Percentiles rank a stretch among this genome's conserved stretches.
Evolutionary conservation across 1,140 invertebrate genomes (phyloP).

Genomic region (Hormaphis cornu): DNA sequence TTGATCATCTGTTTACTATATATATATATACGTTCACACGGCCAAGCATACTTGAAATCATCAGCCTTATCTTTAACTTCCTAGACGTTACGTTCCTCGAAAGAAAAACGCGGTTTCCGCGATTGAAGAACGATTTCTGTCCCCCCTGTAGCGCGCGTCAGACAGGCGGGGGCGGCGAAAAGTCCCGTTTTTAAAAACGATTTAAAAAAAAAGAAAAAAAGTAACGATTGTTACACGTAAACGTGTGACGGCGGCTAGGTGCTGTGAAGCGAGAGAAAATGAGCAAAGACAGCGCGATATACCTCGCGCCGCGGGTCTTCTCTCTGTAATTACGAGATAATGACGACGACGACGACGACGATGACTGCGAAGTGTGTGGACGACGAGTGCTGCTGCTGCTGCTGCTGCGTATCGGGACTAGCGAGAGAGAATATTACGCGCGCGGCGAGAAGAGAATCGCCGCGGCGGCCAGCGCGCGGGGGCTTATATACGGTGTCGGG

Average conservation of each 20-base stretch:
- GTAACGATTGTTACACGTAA: constrained; percentile 20
- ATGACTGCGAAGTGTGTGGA: too few species aligned
- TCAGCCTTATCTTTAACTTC: too few species aligned
- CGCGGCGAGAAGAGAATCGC: not conserved
- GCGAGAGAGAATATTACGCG: constrained; percentile 21
- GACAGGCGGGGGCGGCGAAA: not conserved
- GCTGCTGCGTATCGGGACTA: constrained; percentile 17
- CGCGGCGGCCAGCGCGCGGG: constrained; percentile 1
- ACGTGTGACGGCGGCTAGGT: constrained; percentile 11
- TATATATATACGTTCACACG: too few species aligned
- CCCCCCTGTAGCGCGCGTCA: not conserved
- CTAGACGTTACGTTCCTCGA: too few species aligned
- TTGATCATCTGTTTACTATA: too few species aligned
- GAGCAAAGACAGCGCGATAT: not conserved
- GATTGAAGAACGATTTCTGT: too few species aligned
- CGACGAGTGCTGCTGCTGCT: too few species aligned
- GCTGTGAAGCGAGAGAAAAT: not conserved
- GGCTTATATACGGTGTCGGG: constrained; percentile 8
- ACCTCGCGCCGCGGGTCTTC: constrained; percentile 11
- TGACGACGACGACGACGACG: constrained; percentile 14
- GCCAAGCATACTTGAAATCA: too few species aligned
- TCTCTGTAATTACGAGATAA: constrained; percentile 32
- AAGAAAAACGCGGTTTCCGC: too few species aligned
- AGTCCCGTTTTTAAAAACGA: constrained; percentile 28
- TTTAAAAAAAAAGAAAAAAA: constrained; percentile 23